Base-by-base conservation (phyloP, 1,140 invertebrate species). In the Ips nitidus region DNA sequence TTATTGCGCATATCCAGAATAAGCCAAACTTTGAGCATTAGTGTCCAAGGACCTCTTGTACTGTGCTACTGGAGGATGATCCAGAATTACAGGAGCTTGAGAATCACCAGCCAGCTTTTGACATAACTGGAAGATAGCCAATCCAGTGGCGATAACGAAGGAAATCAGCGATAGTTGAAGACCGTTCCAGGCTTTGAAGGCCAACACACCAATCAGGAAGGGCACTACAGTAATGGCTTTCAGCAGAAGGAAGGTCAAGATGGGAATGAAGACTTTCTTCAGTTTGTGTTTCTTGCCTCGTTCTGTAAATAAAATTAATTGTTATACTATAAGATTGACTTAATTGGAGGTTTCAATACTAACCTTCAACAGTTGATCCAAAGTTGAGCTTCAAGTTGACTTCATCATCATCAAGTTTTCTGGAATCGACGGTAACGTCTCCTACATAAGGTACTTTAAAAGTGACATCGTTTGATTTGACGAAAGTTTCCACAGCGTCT, bases 81-180 rank as follows among this genome's bases (percentile, higher is more conserved):
- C 88, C 89, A 75, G 90, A 89, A 39, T 88, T 87, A 42, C 88
- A 78, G 84, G 84, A 1, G 89, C 86, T 70, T 90, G 88, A 61
- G 87, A 84, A 79, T 92, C 90, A 69, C 89, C 85, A 47, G 90
- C 90, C 72, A 94, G 90, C 85, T 94, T 94, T 80, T 93, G 93
- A 84, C 91, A 93, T 52, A 94, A 83, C 79, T 93, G 91, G 87
- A 94, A 94, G 80, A 94, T 89, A 69, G 92, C 91, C 77, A 94
- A 83, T 71, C 89, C 91, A 66, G 92, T 87, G 71, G 91, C 91
- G 22, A 93, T 88, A 74, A 93, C 86, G 82, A 94, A 94, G 41
- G 91, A 92, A 87, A 93, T 92, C 88, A 94, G 92, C 37, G 90
- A 91, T 69, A 94, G 83, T 75, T 92, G 91, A 66, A 94, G 86